Evolutionary conservation across 2,888 invertebrate genomes (phyloP), one percentile per base, ranked within the genome.

Genomic region (Campaea margaritaria): DNA sequence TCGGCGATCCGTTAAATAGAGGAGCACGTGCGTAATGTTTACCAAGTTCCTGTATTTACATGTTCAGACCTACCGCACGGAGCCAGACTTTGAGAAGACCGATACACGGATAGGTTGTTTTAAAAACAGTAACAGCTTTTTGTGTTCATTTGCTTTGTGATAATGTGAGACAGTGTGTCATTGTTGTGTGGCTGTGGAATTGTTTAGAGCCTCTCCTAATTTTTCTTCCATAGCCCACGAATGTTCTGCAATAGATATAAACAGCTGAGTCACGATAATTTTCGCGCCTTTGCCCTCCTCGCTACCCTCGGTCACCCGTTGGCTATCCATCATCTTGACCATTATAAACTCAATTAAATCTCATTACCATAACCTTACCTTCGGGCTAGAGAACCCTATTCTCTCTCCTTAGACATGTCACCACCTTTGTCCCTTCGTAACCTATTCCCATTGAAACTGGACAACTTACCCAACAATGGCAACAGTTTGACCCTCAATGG

Each of bases 301-400:
- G 50, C 51, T 57, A 72, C 75, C 81, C 79, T 75, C 68, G 51
- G 60, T 66, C 68, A 74, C 69, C 71, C 72, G 60, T 55, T 51
- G 55, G 47, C 60, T 31, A 90, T 91, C 74, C 79, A 91, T 91
- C 90, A 91, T 85, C 64, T 80, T 77, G 79, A 77, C 86, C 80
- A 91, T 92, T 91, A 91, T 90, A 91, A 88, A 90, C 91, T 91
- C 92, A 91, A 92, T 92, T 92, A 92, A 91, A 92, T 89, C 88
- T 85, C 81, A 92, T 92, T 91, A 86, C 73, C 90, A 92, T 92
- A 90, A 87, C 83, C 86, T 80, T 79, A 77, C 79, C 76, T 60
- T 68, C 65, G 70, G 67, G 70, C 81, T 79, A 83, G 82, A 74
- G 77, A 72, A 63, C 79, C 79, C 86, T 77, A 83, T 87, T 85